Percentiles rank a stretch among this genome's conserved stretches.
phyloP scores from a whole-genome alignment of 2,888 invertebrate species.

The Mystacides longicornis region DNA sequence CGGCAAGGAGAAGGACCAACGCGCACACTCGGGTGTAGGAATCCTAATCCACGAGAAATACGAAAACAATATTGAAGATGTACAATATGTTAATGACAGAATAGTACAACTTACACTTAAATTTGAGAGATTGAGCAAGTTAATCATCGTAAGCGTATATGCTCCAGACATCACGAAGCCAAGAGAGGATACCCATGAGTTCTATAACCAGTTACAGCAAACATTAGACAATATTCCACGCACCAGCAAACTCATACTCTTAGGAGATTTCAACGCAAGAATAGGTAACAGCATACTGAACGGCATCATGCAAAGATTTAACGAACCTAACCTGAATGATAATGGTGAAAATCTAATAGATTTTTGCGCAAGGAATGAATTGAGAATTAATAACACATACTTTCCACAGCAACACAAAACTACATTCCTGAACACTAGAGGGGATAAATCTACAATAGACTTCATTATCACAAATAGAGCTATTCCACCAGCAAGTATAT shows the following conservation, averaged over 20 bases:
- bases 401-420: neutral
- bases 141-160: neutral
- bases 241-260: too few relatives aligned
- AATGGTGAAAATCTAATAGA: neutral
- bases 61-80: neutral
- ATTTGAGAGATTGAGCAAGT: too few relatives aligned
- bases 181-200: neutral
- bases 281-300: too few relatives aligned
- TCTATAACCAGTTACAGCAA: neutral
- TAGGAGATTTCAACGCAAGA: too few relatives aligned
- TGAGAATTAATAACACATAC: neutral
- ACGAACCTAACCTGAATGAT: neutral
- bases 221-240: too few relatives aligned
- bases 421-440: too few relatives aligned
- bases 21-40: too few relatives aligned
- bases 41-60: too few relatives aligned
- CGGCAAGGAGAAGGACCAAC: too few relatives aligned
- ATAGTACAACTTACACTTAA: too few relatives aligned
- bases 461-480: neutral
- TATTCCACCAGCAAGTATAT: neutral
- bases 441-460: too few relatives aligned
- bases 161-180: conserved; percentile 1
- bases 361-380: neutral
- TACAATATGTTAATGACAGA: too few relatives aligned
- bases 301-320: neutral